phyloP scores from a whole-genome alignment of 1,140 invertebrate species.

The Atta colombica region DNA sequence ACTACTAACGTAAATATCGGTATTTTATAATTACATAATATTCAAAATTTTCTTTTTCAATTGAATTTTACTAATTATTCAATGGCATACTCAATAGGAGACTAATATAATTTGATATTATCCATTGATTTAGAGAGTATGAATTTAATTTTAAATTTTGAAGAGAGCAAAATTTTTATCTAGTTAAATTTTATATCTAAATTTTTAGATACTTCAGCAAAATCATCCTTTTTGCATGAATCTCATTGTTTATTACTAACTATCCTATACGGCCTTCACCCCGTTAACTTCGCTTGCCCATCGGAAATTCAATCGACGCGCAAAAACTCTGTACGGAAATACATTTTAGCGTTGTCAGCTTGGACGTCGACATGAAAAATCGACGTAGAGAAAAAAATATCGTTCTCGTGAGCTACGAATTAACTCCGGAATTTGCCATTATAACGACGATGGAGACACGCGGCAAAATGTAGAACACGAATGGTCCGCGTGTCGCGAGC shows the following conservation, averaged over 20 bases:
- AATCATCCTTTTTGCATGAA: neutral
- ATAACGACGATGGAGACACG: neutral
- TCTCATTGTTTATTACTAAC: conserved; percentile 35
- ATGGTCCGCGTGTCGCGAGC: neutral
- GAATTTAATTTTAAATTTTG: too few relatives aligned
- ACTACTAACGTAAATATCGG: too few relatives aligned
- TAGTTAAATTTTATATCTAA: too few relatives aligned
- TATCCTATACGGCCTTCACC: conserved; percentile 15
- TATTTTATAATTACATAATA: too few relatives aligned
- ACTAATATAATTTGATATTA: too few relatives aligned
- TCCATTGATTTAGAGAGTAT: too few relatives aligned
- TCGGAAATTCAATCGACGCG: conserved; percentile 34
- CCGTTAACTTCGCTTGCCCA: conserved; percentile 26
- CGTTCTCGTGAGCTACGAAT: conserved; percentile 27
- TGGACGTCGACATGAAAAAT: conserved; percentile 24
- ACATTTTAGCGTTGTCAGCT: neutral
- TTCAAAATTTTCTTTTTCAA: too few relatives aligned
- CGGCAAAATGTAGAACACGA: conserved; percentile 34
- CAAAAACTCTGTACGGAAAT: neutral
- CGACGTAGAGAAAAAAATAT: neutral
- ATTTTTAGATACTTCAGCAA: too few relatives aligned
- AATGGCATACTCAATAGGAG: too few relatives aligned
- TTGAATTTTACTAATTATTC: too few relatives aligned
- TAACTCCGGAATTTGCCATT: conserved; percentile 20
- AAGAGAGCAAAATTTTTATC: too few relatives aligned